Evolutionary conservation across 2,888 invertebrate species (phyloP), one percentile per base, ranked within the genome.

Genomic region (Syritta pipiens): DNA sequence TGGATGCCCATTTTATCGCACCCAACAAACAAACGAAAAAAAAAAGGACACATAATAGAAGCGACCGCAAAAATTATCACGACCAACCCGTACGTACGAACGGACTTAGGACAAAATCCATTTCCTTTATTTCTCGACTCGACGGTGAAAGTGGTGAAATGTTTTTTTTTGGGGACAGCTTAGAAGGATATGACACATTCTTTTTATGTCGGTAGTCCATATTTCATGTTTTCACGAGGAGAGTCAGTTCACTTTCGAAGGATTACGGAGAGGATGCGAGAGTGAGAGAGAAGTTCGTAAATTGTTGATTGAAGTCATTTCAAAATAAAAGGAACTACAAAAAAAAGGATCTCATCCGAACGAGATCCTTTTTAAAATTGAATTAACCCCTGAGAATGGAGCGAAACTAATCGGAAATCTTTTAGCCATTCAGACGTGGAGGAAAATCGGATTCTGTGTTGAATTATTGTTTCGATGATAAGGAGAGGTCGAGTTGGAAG

Each of bases 1-100:
- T 46, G 59, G 40, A 51, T 63, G 14, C 17, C 51, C 59, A 60
- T 46, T 72, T 71, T 60, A 65, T 55, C 35, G 19, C 59, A 69
- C 24, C 55, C 48, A 19, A 19, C 6, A 26, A 12, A 53, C 46
- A 28, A 49, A 22, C n/a, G 44, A 9, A 22, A 28, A 10, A 65
- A 46, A 67, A 46, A 69, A 20, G 49, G 57, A 49, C 69, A 69
- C 69, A 69, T 59, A 59, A 69, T 51, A 44, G 26, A 69, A 53
- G 46, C 71, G 60, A 71, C 63, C 51, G 71, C 65, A 65, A 60
- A 65, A 77, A 77, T 65, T 76, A 71, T 71, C 77, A 77, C 65
- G 32, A 49, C 14, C 6, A 10, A 44, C 12, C 55, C 35, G 26
- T 46, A 55, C 44, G 48, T 48, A 46, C 40, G 5, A n/a, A 51